Percentiles rank a stretch among this genome's conserved stretches.
phyloP scores from a whole-genome alignment of 2,113 vertebrate genomes.

The Oceanites oceanicus region DNA sequence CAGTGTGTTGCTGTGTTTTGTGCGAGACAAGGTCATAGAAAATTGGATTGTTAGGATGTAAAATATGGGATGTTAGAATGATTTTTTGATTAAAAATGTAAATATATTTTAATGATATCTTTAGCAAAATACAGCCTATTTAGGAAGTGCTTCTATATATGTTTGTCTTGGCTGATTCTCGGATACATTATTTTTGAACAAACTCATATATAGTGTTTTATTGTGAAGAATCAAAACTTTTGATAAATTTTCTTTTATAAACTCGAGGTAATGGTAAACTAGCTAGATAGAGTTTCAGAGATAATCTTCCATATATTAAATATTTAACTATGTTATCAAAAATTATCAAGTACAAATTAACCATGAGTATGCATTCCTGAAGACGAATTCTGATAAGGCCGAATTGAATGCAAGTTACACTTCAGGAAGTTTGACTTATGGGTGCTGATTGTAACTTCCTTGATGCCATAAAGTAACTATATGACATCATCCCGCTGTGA shows the following conservation, averaged over 20 bases:
- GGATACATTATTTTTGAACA: background rate
- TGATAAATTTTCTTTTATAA: background rate
- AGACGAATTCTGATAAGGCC: background rate
- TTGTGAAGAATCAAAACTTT: slow-evolving; percentile 14
- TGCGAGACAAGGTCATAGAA: background rate
- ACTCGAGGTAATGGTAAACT: background rate
- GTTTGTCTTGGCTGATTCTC: background rate
- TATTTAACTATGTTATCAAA: slow-evolving; percentile 42
- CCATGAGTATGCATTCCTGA: slow-evolving; percentile 27
- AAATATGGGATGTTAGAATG: background rate
- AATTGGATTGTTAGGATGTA: background rate
- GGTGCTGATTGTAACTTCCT: slow-evolving; percentile 10
- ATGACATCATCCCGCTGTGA: background rate
- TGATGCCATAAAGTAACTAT: background rate
- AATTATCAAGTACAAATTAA: background rate
- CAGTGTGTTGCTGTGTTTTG: background rate
- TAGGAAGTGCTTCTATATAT: background rate
- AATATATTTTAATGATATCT: background rate
- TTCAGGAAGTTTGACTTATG: slow-evolving; percentile 23
- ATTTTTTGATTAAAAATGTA: background rate
- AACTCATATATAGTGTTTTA: background rate
- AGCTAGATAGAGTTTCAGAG: background rate
- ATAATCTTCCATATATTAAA: slow-evolving; percentile 2
- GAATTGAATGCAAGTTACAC: background rate
- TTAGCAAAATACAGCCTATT: background rate